These are phyloP conservation scores for Cosmia pyralina DNA, from an alignment of 2,888 invertebrate species.

Conservation along the genomic window DNA sequence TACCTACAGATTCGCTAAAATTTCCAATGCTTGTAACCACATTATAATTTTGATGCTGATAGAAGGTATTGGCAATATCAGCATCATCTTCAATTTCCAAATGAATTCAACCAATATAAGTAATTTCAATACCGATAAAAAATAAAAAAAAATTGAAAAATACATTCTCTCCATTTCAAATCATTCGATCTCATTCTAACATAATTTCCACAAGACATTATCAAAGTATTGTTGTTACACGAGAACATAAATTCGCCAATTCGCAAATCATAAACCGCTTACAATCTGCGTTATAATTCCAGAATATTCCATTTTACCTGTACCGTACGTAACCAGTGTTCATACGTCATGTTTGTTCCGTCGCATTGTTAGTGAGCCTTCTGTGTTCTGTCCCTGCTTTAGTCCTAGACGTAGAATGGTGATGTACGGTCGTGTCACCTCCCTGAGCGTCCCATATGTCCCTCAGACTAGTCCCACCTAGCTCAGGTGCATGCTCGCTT, in stretches of 20 bases:
- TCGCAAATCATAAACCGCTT: background rate
- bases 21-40: background rate
- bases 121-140: no score
- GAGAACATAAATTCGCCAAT: background rate
- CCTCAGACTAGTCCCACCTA: conserved; percentile 66
- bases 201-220: background rate
- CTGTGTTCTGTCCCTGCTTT: conserved; percentile 17
- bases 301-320: conserved; percentile 29
- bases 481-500: conserved; percentile 77
- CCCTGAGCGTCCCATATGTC: conserved; percentile 72
- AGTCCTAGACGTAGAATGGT: conserved; percentile 43
- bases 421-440: conserved; percentile 61
- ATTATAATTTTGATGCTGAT: background rate
- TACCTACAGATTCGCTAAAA: background rate
- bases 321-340: conserved; percentile 21
- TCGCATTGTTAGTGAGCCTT: conserved; percentile 44
- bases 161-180: background rate
- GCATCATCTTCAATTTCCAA: no score
- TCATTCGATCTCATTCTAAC: background rate
- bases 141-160: no score
- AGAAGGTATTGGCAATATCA: no score
- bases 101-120: no score
- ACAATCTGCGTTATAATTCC: conserved; percentile 15
- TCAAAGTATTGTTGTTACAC: background rate
- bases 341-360: conserved; percentile 29